These are phyloP conservation scores for Smutsia gigantea DNA, from an alignment of 2,797 vertebrate species.

Conservation along the genomic window DNA sequence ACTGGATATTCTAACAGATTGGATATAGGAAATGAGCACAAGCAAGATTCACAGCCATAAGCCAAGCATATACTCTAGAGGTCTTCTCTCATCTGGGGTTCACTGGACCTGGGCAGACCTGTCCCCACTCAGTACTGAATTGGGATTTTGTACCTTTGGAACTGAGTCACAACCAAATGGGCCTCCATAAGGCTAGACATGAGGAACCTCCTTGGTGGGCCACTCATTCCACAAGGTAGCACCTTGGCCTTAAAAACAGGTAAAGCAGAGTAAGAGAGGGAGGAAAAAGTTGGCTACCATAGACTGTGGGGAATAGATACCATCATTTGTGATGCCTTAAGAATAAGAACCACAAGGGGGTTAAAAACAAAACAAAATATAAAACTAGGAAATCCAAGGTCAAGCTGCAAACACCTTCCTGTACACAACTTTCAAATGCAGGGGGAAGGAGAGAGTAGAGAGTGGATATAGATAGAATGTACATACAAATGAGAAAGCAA, in stretches of 20 bases:
- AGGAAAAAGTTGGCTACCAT: not conserved
- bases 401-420: not conserved
- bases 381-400: not conserved
- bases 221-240: not conserved
- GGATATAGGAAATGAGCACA: not conserved
- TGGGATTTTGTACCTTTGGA: not conserved
- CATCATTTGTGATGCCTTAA: not conserved
- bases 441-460: accelerated
- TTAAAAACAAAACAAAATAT: not conserved
- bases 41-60: not conserved
- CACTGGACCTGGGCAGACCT: not conserved
- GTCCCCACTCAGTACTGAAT: not conserved
- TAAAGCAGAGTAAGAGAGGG: not conserved
- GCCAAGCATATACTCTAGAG: not conserved
- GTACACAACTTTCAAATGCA: not conserved
- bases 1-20: not conserved
- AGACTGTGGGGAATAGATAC: not conserved
- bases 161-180: not conserved
- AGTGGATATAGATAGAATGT: accelerated
- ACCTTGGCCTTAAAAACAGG: not conserved
- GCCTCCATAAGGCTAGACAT: not conserved
- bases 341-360: not conserved
- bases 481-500: not conserved
- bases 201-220: not conserved
- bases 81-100: not conserved